Base-by-base conservation (phyloP, 2,797 vertebrate species). In the Cetoscarus ocellatus region DNA sequence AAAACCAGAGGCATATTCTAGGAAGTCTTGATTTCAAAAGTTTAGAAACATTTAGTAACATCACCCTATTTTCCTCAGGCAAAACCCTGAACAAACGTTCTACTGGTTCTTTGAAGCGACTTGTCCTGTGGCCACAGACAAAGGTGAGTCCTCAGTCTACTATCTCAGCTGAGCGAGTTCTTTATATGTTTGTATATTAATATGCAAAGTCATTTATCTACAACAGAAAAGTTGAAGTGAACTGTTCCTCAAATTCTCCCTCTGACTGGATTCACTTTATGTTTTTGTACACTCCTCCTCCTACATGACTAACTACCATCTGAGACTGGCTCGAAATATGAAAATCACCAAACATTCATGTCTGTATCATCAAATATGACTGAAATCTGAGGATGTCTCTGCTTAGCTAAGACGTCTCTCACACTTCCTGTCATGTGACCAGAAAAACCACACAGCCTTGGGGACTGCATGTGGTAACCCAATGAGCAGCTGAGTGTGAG, bases 71-170 rank as follows among this genome's bases (percentile, higher is more conserved):
- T 27, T 27, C 4, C 66, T 75, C 88, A 97, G 96, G 87, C 86
- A 91, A 92, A 94, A 92, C 70, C 92, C 96, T 39, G 93, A 95
- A 36, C 90, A 78, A 48, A 88, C 94, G 5, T 97, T 97, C 91
- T 93, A 96, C 75, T 95, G 95, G 91, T 97, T 96, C 88, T 96
- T 97, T 51, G 95, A 97, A 86, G 95, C 94, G 7, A 88, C 93
- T 14, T 92, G 91, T 48, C 96, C 96, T 0, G 81, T 93, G 14
- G 89, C 94, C 83, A 88, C 82, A 82, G 93, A 97, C 79, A 93
- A 94, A 86, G 96, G 96, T 97, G 71, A 94, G 95, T 82, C 68
- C 27, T 53, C 10, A 40, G 18, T 45, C 5, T 8, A 48, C n/a
- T 57, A n/a, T 52, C 7, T 0, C 10, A 38, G 15, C 17, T 12